Evolutionary conservation across 2,113 vertebrate species (phyloP), one percentile per base, ranked within the genome.

Genomic region (Anolis carolinensis): DNA sequence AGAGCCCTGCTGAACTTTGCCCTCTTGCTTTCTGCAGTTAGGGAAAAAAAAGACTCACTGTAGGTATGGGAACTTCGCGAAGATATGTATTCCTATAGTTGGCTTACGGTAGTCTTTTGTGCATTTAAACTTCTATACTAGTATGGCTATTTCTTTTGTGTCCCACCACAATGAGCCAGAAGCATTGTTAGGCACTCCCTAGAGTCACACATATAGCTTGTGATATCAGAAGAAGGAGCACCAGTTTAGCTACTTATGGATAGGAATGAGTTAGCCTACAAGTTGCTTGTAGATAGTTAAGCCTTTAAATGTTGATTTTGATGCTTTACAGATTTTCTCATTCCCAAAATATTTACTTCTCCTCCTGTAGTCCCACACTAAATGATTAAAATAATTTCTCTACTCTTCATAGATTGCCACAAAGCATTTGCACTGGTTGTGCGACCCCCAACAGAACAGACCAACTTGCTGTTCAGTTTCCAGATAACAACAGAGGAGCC

Each of bases 361-460:
- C 9, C 34, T 48, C 36, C 36, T 65, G 32, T 48, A 27, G n/a
- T 18, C 6, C 6, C 4, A 21, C 20, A 21, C 36, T 74, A 30
- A 30, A 11, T 34, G 63, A 14, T 36, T 0, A 27, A 18, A 21
- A 73, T 27, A 34, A 2, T 50, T 74, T 55, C 74, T 88, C 8
- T 89, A 89, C 48, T 50, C 68, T 90, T 71, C 84, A 25, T 95
- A 99, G 98, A 99, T 74, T 99, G 99, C 93, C 97, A 95, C 72
- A 99, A 98, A 89, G 98, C 98, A 20, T 99, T 99, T 73, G 98
- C 98, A 74, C 93, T 99, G 93, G 97, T 99, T 88, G 99, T 99
- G 78, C 97, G 96, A 85, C 98, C 98, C 39, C 99, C 99, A 4
- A 99, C 99, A 1, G 98, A 99, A 89, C 98, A 97, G 92, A 96